Percentiles rank a stretch among this genome's conserved stretches.
phyloP scores from a whole-genome alignment of 2,888 invertebrate genomes.

The Eupithecia tripunctaria region DNA sequence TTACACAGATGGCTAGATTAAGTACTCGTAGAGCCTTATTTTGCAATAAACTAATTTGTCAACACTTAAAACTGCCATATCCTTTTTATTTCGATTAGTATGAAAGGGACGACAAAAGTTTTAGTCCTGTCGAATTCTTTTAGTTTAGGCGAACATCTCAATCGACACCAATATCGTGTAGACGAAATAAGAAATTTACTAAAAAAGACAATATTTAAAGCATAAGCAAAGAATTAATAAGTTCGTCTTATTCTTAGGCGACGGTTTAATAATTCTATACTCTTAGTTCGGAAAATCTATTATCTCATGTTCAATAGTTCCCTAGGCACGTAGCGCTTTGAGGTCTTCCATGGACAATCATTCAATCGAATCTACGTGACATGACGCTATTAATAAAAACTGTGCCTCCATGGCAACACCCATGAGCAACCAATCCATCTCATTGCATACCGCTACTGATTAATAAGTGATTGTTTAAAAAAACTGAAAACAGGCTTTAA shows the following conservation, averaged over 20 bases:
- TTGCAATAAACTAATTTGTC: background rate
- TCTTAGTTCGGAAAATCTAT: slow-evolving; percentile 11
- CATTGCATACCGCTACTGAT: background rate
- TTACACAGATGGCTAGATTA: too few species aligned
- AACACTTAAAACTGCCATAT: too few species aligned
- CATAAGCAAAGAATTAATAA: too few species aligned
- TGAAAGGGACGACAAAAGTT: too few species aligned
- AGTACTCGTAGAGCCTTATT: background rate
- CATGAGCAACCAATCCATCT: background rate
- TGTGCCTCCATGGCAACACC: slow-evolving; percentile 38
- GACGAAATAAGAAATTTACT: background rate
- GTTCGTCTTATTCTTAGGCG: background rate
- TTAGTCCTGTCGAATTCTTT: too few species aligned
- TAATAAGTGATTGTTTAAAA: background rate
- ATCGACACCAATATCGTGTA: background rate
- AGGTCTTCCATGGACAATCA: slow-evolving; percentile 32
- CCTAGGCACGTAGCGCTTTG: slow-evolving; percentile 20
- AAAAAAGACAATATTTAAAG: background rate
- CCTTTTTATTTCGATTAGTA: too few species aligned
- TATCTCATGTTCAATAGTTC: slow-evolving; percentile 12
- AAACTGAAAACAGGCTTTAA: background rate
- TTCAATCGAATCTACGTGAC: slow-evolving; percentile 39
- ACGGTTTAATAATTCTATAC: background rate
- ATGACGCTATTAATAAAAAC: slow-evolving; percentile 41
- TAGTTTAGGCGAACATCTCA: too few species aligned